phyloP scores from a whole-genome alignment of 2,113 vertebrate species.

The pig (Sus scrofa) region T2T-Sscrofa CM000818.6:88327501-88328000 shows the following conservation, averaged over 20 bases:
- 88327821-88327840: no score
- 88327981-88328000: background rate
- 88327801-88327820: background rate
- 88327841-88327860: background rate
- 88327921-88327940: background rate
- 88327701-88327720: background rate
- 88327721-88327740: background rate
- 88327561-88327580: background rate
- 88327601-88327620: background rate
- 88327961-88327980: background rate
- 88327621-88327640: accelerated
- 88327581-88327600: background rate
- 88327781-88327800: background rate
- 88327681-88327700: background rate
- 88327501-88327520: background rate
- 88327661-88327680: background rate
- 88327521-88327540: background rate
- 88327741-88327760: background rate
- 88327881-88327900: no score
- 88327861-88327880: background rate
- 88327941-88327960: background rate
- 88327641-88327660: background rate
- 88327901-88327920: background rate
- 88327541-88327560: background rate
- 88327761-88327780: background rate